phyloP scores from a whole-genome alignment of 2,888 invertebrate species.

The Prosopocoilus inquinatus region DNA sequence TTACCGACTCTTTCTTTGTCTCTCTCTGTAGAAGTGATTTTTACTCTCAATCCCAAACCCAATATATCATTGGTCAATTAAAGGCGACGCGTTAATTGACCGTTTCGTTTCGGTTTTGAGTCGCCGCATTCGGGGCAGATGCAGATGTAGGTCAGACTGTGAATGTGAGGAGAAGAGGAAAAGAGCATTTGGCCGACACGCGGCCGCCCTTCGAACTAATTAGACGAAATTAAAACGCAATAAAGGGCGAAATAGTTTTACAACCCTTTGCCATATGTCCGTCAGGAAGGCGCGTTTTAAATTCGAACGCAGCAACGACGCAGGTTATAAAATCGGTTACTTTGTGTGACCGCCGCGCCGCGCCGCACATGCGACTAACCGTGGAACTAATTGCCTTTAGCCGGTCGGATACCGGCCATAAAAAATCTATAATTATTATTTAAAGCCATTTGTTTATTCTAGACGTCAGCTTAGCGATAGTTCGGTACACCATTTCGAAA shows the following conservation, averaged over 20 bases:
- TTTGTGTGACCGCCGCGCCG: constrained; percentile 23
- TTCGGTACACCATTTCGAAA: constrained; percentile 11
- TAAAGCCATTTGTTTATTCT: constrained; percentile 20
- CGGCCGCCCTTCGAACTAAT: constrained; percentile 5
- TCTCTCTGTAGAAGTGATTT: too few relatives aligned
- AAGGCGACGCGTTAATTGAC: too few relatives aligned
- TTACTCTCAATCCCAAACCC: too few relatives aligned
- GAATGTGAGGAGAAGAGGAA: neutral
- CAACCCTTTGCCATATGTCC: constrained; percentile 32
- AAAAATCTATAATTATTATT: constrained; percentile 20
- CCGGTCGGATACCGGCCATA: constrained; percentile 12
- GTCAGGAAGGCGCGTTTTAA: constrained; percentile 25
- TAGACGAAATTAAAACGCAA: constrained; percentile 25
- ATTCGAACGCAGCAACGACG: constrained; percentile 25
- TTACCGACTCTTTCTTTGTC: too few relatives aligned
- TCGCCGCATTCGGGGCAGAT: too few relatives aligned
- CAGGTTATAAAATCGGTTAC: constrained; percentile 30
- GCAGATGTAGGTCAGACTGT: too few relatives aligned
- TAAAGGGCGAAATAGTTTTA: constrained; percentile 31
- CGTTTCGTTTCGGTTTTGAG: too few relatives aligned
- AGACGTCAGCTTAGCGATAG: constrained; percentile 10
- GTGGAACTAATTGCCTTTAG: constrained; percentile 30
- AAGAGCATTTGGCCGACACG: constrained; percentile 12
- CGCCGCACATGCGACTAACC: constrained; percentile 31
- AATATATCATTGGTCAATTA: too few relatives aligned